Evolutionary conservation across 2,797 vertebrate species (phyloP).

Genomic region (Enteromius mattozi): DNA sequence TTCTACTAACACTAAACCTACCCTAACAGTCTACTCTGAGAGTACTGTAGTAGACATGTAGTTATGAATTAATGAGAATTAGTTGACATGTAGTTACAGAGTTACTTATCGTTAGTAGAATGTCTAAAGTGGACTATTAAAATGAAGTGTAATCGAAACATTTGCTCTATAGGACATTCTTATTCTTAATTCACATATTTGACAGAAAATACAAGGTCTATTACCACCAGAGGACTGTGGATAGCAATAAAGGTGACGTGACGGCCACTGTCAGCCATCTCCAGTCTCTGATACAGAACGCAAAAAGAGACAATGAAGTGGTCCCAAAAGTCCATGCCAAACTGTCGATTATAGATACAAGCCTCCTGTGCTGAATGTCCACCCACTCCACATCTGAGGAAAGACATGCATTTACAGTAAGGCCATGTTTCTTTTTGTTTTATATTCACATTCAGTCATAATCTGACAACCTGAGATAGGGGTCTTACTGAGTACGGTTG

Average conservation of each 20-base stretch:
- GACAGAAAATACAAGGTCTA: neutral
- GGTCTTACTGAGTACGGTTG: slow-evolving; percentile 57
- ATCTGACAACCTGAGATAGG: neutral
- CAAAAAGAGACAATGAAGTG: slow-evolving; percentile 53
- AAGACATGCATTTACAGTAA: neutral
- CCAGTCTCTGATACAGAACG: slow-evolving; percentile 63
- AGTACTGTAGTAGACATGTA: too few species aligned
- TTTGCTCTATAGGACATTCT: neutral
- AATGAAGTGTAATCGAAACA: neutral
- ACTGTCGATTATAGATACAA: slow-evolving; percentile 75
- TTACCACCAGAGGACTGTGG: slow-evolving; percentile 77
- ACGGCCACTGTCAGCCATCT: slow-evolving; percentile 58
- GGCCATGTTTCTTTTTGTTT: neutral
- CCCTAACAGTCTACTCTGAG: too few species aligned
- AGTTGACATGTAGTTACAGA: too few species aligned
- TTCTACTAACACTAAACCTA: too few species aligned
- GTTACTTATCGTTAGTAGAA: too few species aligned
- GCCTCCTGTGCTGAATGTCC: slow-evolving; percentile 75
- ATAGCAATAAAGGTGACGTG: slow-evolving; percentile 75
- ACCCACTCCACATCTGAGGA: slow-evolving; percentile 80
- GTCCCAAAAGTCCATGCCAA: slow-evolving; percentile 77
- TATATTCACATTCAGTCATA: neutral
- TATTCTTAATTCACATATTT: neutral
- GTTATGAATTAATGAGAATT: too few species aligned
- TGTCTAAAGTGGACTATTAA: too few species aligned